Evolutionary conservation across 2,888 invertebrate genomes (phyloP), one percentile per base, ranked within the genome.

Genomic region (Archips xylosteana): DNA sequence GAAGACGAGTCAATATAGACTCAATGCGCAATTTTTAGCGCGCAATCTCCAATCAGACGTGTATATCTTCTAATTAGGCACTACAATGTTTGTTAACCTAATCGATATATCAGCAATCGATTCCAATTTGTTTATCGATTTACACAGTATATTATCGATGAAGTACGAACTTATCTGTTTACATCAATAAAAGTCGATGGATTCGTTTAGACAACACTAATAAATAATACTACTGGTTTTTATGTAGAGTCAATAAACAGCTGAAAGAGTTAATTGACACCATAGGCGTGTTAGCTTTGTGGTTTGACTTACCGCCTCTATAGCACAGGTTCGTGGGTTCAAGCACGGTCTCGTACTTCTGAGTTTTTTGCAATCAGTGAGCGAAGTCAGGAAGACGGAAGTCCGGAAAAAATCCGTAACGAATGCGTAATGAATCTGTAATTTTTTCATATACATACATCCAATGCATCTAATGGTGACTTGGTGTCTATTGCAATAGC

Each of bases 31-130:
- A 69, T 47, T 73, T 69, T 73, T 69, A 68, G 73, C 68, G 47
- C n/a, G 36, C 51, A 42, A 71, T 39, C 72, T 39, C 49, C 49
- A 49, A 57, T 32, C 51, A 54, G 45, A 3, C 47, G 45, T 13
- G 39, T 70, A 49, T 57, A 57, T 63, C 63, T 65, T 69, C 74
- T 74, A 74, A 74, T 74, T 70, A 68, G 60, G 66, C 32, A 67
- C 65, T 36, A 65, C 65, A 60, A 69, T 74, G 74, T 74, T 74
- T 74, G 74, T 45, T 60, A 67, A 71, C 62, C 66, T 74, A 75
- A 75, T 75, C 66, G 71, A 71, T 74, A 71, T 66, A 74, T 66
- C 66, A 57, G 66, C 70, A 74, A 70, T 70, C 57, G 71, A 71
- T 75, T 66, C 61, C 61, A 71, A 66, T 74, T 66, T 63, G 66